Evolutionary conservation across 2,888 invertebrate species (phyloP), one percentile per base, ranked within the genome.

Genomic region (Trissonchulus sp.): DNA sequence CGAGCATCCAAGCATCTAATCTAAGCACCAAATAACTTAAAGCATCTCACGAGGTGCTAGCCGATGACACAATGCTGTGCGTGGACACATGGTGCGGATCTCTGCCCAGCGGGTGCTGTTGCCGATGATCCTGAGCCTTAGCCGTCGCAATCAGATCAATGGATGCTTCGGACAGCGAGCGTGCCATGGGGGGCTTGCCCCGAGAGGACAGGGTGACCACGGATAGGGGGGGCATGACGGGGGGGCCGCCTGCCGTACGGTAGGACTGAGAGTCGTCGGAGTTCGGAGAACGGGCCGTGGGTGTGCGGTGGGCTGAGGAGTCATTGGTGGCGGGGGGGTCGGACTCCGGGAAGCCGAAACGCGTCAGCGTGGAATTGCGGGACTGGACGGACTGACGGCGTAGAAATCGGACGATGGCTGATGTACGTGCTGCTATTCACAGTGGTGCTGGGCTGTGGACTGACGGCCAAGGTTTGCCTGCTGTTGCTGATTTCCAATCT

Each of bases 401-500:
- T n/a, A n/a, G n/a, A n/a, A n/a, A n/a, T n/a, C n/a, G n/a, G n/a
- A n/a, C n/a, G n/a, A n/a, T n/a, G n/a, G 2, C 2, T 77, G 8
- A 30, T 77, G 63, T 77, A 77, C 63, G 3, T 75, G 28, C 8
- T 74, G n/a, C 31, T 77, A 63, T 71, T 63, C 34, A 28, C n/a
- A 2, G 23, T 34, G n/a, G 76, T 76, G 28, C 69, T 77, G 30
- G 38, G n/a, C 31, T 48, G 37, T 33, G 76, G 77, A 28, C 31
- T 77, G 1, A 1, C 62, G 15, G 34, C 74, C 38, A 77, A 77
- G 68, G 2, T 76, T 31, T 18, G 65, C 36, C 28, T 68, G 1
- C 34, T 77, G 34, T 73, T 77, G 1, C 60, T 77, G 68, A 38
- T 60, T 2, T 65, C 77, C 69, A 76, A 74, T 37, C 33, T 76